phyloP scores from a whole-genome alignment of 1,140 invertebrate species.

The Drosophila asahinai region DNA sequence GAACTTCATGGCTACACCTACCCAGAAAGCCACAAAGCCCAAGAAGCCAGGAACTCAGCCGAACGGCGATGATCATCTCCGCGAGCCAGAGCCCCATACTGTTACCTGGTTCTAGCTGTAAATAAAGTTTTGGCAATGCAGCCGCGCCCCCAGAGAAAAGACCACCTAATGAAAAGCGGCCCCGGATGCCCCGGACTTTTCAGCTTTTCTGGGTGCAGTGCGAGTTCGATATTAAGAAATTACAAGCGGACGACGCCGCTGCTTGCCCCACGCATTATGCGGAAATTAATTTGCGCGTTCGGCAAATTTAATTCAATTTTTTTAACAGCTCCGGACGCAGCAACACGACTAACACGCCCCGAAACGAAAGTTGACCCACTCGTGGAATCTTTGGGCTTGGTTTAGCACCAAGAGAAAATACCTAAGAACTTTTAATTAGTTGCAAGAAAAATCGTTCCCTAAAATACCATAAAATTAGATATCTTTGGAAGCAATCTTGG shows the following conservation, averaged over 20 bases:
- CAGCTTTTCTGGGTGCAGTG: conserved; percentile 61
- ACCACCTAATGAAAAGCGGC: conserved; percentile 75
- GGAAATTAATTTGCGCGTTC: conserved; percentile 68
- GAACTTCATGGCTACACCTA: conserved; percentile 84
- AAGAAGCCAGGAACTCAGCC: conserved; percentile 14
- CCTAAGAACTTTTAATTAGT: neutral
- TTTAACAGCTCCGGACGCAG: conserved; percentile 41
- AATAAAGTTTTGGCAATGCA: conserved; percentile 71
- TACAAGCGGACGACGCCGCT: conserved; percentile 35
- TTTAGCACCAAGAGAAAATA: neutral
- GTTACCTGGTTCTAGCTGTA: conserved; percentile 72
- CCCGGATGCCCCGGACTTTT: conserved; percentile 11
- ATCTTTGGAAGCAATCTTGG: too few species aligned
- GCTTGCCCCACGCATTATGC: conserved; percentile 69
- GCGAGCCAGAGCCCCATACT: neutral
- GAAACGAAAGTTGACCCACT: conserved; percentile 80
- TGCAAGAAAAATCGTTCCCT: too few species aligned
- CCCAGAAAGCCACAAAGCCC: conserved; percentile 26
- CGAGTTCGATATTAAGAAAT: conserved; percentile 78
- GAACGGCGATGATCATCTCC: conserved; percentile 62
- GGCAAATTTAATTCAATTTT: conserved; percentile 76
- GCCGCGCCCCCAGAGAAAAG: conserved; percentile 60
- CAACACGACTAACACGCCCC: conserved; percentile 39
- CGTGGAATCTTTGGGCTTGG: conserved; percentile 24
- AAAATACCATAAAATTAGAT: neutral